A percentile compares a stretch with the other conserved stretches of the same genome.
Conservation (phyloP, 2,888 invertebrate species). For the Scelioninae gen. 2 region DNA sequence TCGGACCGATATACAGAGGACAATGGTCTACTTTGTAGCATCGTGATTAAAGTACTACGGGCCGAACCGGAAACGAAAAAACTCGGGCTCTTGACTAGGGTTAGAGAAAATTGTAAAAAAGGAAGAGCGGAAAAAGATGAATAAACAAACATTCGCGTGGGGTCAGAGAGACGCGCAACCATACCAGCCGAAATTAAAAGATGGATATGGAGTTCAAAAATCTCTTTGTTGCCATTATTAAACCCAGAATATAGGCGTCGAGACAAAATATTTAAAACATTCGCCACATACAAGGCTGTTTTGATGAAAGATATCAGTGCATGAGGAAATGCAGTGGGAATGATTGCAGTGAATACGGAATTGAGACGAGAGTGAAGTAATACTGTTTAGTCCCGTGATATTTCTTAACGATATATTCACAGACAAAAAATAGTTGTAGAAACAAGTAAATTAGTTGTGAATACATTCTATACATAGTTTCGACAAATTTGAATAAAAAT, state of each 20-base stretch:
- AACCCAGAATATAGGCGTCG: slow-evolving; percentile 48
- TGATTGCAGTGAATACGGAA: slow-evolving; percentile 30
- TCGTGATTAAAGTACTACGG: slow-evolving; percentile 64
- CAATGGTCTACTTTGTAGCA: slow-evolving; percentile 64
- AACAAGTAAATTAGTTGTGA: too few species aligned
- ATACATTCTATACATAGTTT: too few species aligned
- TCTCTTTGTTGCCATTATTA: slow-evolving; percentile 59
- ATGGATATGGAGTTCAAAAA: slow-evolving; percentile 57
- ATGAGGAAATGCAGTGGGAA: slow-evolving; percentile 10
- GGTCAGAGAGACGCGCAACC: slow-evolving; percentile 49
- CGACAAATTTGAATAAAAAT: too few species aligned
- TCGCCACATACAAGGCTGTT: slow-evolving; percentile 35
- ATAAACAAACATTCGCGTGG: slow-evolving; percentile 55
- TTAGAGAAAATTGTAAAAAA: slow-evolving; percentile 58
- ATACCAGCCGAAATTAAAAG: slow-evolving; percentile 57
- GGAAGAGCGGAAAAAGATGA: slow-evolving; percentile 50
- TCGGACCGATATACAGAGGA: slow-evolving; percentile 63
- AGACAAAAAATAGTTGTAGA: too few species aligned
- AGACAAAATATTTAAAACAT: slow-evolving; percentile 53
- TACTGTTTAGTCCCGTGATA: neutral
- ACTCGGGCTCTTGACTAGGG: slow-evolving; percentile 47
- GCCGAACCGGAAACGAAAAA: slow-evolving; percentile 60
- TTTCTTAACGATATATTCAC: neutral
- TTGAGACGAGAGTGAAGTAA: slow-evolving; percentile 24
- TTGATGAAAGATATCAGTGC: slow-evolving; percentile 39